Conservation (phyloP, 92 coral and sea anemone genomes). For the Nematostella vectensis region DNA sequence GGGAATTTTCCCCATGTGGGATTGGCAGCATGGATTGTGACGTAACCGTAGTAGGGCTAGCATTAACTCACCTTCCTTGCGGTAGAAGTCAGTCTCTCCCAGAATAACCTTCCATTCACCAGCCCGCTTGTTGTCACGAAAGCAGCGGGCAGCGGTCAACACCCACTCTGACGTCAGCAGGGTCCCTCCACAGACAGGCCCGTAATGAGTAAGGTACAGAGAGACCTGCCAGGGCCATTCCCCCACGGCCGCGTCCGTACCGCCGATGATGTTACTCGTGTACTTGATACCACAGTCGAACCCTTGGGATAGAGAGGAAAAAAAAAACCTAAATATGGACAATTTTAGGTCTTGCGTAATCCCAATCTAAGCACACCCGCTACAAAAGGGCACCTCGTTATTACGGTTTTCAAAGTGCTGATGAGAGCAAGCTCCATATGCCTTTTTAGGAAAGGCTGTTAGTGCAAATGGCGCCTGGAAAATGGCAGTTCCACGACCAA, state of each 20-base stretch:
- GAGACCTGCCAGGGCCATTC: slow-evolving; percentile 47
- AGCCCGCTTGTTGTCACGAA: slow-evolving; percentile 13
- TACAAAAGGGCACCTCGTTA: no score
- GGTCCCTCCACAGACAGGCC: slow-evolving; percentile 36
- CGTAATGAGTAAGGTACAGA: slow-evolving; percentile 20
- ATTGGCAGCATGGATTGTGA: no score
- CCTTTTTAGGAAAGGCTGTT: no score
- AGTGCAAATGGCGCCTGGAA: no score
- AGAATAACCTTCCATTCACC: slow-evolving; percentile 24
- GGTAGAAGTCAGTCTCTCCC: slow-evolving; percentile 30
- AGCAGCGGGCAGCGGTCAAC: slow-evolving; percentile 41
- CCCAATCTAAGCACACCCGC: no score
- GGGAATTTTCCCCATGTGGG: no score
- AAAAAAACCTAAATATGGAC: no score
- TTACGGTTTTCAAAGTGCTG: no score
- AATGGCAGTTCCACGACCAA: no score
- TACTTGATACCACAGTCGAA: slow-evolving; percentile 34
- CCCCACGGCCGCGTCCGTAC: slow-evolving; percentile 15
- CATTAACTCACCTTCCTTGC: slow-evolving; percentile 20
- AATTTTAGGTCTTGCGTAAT: no score
- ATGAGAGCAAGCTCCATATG: no score
- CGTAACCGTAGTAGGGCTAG: no score
- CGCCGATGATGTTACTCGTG: slow-evolving; percentile 11
- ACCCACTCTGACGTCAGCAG: slow-evolving; percentile 32
- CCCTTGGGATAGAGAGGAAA: slow-evolving; percentile 2